A percentile compares a stretch with the other conserved stretches of the same genome.
phyloP scores from a whole-genome alignment of 53 echinoderm and acorn worm genomes.

The Temnopleurus reevesii region DNA sequence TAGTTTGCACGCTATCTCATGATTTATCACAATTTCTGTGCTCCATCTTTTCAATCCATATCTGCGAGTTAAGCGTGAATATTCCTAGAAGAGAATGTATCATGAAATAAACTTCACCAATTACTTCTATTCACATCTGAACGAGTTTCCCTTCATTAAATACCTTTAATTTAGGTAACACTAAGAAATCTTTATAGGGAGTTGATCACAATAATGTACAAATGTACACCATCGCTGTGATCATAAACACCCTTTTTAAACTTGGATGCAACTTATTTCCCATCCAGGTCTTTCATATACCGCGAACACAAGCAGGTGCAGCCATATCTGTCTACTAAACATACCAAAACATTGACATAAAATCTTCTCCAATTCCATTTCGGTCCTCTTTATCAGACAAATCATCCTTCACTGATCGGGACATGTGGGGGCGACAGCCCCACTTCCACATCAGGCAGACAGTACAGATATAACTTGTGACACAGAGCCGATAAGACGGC shows the following conservation, averaged over 20 bases:
- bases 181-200: too few species aligned
- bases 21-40: background rate
- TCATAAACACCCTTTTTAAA: background rate
- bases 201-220: too few species aligned
- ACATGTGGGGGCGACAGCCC: background rate
- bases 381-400: background rate
- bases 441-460: background rate
- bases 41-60: background rate
- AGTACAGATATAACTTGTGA: background rate
- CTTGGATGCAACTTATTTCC: background rate
- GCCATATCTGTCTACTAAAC: background rate
- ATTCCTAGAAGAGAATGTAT: too few species aligned
- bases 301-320: background rate
- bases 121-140: too few species aligned
- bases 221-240: too few species aligned
- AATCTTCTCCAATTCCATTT: background rate
- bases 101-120: too few species aligned
- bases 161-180: too few species aligned
- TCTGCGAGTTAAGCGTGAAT: too few species aligned
- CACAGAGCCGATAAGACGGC: constrained; percentile 3
- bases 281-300: background rate
- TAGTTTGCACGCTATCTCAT: constrained; percentile 36
- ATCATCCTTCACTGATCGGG: background rate
- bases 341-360: background rate
- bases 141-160: too few species aligned